Conservation (phyloP, 2,113 vertebrate genomes). For the Dicaeum eximium region DNA sequence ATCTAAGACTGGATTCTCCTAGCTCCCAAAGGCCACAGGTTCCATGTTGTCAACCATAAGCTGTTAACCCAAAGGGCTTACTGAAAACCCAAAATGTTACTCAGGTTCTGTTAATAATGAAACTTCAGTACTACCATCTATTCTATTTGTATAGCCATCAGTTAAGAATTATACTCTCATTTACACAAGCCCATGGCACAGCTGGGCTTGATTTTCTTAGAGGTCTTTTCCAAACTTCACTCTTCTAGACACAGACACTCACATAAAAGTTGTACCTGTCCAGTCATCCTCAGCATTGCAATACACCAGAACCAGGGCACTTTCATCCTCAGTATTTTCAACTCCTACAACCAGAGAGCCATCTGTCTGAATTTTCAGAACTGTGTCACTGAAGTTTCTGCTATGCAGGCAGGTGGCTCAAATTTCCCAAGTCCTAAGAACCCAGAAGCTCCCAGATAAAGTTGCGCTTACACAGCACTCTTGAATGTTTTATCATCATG, state of each 20-base stretch:
- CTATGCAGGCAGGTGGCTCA: background rate
- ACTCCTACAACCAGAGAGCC: background rate
- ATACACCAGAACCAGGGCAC: background rate
- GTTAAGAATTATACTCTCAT: background rate
- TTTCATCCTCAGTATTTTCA: background rate
- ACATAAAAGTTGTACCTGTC: background rate
- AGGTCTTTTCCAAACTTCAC: background rate
- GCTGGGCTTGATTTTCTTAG: background rate
- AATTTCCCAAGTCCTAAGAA: background rate
- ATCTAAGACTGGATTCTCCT: background rate
- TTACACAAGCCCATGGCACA: background rate
- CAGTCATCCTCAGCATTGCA: background rate
- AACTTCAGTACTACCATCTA: background rate
- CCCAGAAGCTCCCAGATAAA: background rate
- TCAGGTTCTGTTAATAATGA: background rate
- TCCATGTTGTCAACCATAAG: background rate
- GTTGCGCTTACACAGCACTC: background rate
- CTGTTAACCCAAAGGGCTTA: background rate
- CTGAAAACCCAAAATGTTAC: background rate
- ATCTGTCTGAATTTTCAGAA: background rate
- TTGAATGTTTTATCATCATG: background rate
- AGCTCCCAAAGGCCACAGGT: background rate
- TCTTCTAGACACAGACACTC: background rate
- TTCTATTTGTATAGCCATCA: background rate
- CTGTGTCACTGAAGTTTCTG: rapidly evolving